Evolutionary conservation across 2,888 invertebrate species (phyloP), one percentile per base, ranked within the genome.

Genomic region (Mesorhabditis spiculigera): DNA sequence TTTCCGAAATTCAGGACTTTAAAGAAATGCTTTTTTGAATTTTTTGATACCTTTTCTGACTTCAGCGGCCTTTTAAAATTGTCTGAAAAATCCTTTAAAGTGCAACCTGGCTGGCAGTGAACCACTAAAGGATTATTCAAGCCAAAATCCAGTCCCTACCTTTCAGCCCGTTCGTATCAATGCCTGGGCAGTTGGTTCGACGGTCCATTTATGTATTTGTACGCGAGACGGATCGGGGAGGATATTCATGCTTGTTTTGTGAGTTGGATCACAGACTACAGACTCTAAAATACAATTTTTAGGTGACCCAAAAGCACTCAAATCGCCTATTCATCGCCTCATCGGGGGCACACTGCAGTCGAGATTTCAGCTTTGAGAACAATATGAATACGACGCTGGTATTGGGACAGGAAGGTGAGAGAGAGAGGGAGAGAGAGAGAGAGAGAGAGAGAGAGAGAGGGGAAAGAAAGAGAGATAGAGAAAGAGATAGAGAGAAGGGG

Each of bases 101-200:
- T 61, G n/a, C n/a, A n/a, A n/a, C n/a, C n/a, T n/a, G n/a, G n/a
- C n/a, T n/a, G n/a, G n/a, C n/a, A n/a, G n/a, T n/a, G n/a, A n/a
- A n/a, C n/a, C n/a, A n/a, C n/a, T n/a, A n/a, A n/a, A n/a, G n/a
- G n/a, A n/a, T n/a, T 45, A 44, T 63, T 43, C 41, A 61, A 66
- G 13, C 41, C 67, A 44, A 66, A 67, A 6, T 4, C 44, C 8
- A 58, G 45, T 68, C 6, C 45, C n/a, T 28, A 43, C 58, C 42
- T 63, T 79, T 68, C 69, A 81, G 81, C 76, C 5, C 73, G 73
- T 42, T 71, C 73, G 4, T 82, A 82, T 68, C 73, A 68, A 5
- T 82, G 82, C 42, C 65, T 78, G 10, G 82, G 79, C 42, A 79
- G 79, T 2, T 82, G 82, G 82, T 73, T 74, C 28, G 79, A 82